A percentile compares a stretch with the other conserved stretches of the same genome.
phyloP scores from a whole-genome alignment of 2,797 vertebrate genomes.

The Halcyon chelicuti region DNA sequence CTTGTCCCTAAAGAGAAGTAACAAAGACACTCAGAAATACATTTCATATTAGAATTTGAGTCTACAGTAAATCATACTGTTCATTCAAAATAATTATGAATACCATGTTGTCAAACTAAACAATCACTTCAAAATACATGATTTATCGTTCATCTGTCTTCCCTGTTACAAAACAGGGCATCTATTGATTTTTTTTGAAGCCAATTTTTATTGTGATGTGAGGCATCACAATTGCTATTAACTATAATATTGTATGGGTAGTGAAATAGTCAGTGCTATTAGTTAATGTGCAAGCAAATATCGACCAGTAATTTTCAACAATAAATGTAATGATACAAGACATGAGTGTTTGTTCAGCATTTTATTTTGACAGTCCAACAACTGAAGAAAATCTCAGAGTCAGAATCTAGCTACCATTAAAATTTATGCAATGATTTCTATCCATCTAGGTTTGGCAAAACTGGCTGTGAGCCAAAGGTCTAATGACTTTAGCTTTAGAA shows the following conservation, averaged over 20 bases:
- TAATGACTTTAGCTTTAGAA: not conserved
- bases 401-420: not conserved
- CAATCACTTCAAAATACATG: constrained; percentile 39
- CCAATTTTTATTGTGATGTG: constrained; percentile 55
- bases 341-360: constrained; percentile 57
- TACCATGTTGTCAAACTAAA: constrained; percentile 49
- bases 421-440: not conserved
- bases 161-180: constrained; percentile 36
- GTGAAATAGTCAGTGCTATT: constrained; percentile 66
- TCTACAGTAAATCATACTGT: not conserved
- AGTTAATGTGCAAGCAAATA: constrained; percentile 73
- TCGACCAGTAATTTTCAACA: constrained; percentile 70
- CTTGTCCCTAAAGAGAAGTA: not conserved
- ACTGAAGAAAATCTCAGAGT: constrained; percentile 9
- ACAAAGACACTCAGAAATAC: not conserved
- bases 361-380: constrained; percentile 64
- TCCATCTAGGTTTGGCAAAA: not conserved
- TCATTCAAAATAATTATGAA: constrained; percentile 53
- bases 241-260: constrained; percentile 65
- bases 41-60: not conserved
- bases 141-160: constrained; percentile 52
- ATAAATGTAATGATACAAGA: constrained; percentile 63
- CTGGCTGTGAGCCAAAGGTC: not conserved
- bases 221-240: constrained; percentile 73
- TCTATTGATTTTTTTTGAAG: constrained; percentile 70